A percentile compares a stretch with the other conserved stretches of the same genome.
Conservation (phyloP, 2,888 invertebrate genomes). For the Andricus quercusramuli region DNA sequence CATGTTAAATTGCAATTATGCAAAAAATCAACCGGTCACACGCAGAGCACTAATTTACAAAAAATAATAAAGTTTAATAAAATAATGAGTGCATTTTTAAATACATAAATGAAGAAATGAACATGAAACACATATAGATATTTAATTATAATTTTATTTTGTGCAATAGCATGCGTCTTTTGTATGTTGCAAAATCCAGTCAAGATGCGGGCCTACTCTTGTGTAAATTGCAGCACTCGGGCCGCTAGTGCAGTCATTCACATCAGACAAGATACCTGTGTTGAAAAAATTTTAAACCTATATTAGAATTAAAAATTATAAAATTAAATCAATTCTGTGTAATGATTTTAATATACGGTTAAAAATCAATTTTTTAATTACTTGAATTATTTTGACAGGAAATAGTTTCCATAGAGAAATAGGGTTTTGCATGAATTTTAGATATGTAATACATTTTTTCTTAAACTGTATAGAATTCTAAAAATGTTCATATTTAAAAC, state of each 20-base stretch:
- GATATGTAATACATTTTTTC: too few species aligned
- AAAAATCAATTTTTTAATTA: neutral
- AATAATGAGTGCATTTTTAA: neutral
- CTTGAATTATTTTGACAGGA: neutral
- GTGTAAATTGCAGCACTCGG: slow-evolving; percentile 80
- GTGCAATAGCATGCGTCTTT: slow-evolving; percentile 81
- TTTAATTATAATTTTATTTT: slow-evolving; percentile 59
- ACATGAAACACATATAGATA: neutral
- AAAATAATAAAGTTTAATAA: neutral
- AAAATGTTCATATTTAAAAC: too few species aligned
- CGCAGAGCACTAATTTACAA: neutral
- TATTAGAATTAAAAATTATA: neutral
- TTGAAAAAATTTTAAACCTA: neutral
- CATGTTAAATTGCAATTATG: too few species aligned
- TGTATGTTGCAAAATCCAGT: slow-evolving; percentile 82
- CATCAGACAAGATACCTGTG: slow-evolving; percentile 80
- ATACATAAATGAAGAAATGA: neutral
- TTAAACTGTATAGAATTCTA: too few species aligned
- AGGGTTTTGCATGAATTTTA: too few species aligned
- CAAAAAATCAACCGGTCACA: too few species aligned
- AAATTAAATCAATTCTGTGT: neutral
- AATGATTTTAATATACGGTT: neutral
- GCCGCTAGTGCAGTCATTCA: slow-evolving; percentile 79
- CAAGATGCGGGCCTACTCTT: slow-evolving; percentile 79
- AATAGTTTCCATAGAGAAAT: neutral